These are phyloP conservation scores for Corydoras maculifer DNA, from an alignment of 2,113 vertebrate genomes.

Conservation along the genomic window DNA sequence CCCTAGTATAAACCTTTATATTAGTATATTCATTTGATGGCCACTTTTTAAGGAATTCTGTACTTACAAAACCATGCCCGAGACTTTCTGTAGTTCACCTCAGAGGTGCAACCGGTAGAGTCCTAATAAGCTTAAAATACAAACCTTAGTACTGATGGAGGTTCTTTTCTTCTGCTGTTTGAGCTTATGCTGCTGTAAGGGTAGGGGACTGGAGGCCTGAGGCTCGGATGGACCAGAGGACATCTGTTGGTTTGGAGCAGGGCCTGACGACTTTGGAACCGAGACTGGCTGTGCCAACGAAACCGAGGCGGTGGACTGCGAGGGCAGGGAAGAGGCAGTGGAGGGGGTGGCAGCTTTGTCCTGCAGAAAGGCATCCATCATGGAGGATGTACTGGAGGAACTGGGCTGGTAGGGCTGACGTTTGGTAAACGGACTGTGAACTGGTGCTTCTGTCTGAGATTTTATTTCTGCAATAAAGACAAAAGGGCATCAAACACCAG, in stretches of 20 bases:
- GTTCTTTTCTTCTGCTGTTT: constrained; percentile 94
- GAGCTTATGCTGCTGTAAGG: constrained; percentile 91
- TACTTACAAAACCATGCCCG: too few relatives aligned
- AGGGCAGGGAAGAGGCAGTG: constrained; percentile 55
- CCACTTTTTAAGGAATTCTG: too few relatives aligned
- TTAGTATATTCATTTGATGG: too few relatives aligned
- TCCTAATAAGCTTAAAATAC: not conserved
- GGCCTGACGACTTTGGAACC: constrained; percentile 67
- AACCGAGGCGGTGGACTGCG: constrained; percentile 66
- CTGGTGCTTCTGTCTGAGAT: constrained; percentile 71
- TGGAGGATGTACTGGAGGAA: constrained; percentile 70
- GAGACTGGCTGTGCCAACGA: constrained; percentile 57
- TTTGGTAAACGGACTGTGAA: constrained; percentile 84
- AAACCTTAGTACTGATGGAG: constrained; percentile 87
- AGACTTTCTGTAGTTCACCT: too few relatives aligned
- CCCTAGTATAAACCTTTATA: too few relatives aligned
- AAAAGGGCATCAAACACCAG: not conserved
- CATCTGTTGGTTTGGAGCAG: constrained; percentile 69
- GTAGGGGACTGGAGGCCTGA: constrained; percentile 92
- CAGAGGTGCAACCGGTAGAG: too few relatives aligned
- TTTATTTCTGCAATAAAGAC: constrained; percentile 74
- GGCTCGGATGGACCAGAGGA: constrained; percentile 87
- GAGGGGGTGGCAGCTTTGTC: constrained; percentile 71
- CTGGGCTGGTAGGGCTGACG: constrained; percentile 81
- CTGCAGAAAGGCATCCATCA: constrained; percentile 94